phyloP scores from a whole-genome alignment of 2,888 invertebrate genomes.

The Clunio marinus region DNA sequence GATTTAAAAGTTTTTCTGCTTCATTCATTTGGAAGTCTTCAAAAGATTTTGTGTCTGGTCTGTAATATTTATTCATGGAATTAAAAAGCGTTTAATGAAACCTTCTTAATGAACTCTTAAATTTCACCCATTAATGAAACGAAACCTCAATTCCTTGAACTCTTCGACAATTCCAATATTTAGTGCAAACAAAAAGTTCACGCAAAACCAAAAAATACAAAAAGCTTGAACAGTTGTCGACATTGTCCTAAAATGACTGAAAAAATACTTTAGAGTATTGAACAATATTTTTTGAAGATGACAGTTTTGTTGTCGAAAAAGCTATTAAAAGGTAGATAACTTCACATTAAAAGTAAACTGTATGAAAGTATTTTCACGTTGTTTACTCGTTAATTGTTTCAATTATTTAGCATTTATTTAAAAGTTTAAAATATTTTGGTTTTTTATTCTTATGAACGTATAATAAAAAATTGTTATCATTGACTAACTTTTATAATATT shows the following conservation, averaged over 20 bases:
- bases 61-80: no score
- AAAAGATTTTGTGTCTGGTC: background rate
- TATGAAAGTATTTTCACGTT: no score
- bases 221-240: background rate
- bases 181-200: background rate
- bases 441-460: no score
- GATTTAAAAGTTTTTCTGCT: constrained; percentile 1
- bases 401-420: no score
- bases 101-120: no score
- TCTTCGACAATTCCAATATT: background rate
- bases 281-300: background rate
- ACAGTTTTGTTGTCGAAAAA: background rate
- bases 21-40: constrained; percentile 17
- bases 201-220: no score
- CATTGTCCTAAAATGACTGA: background rate
- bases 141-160: background rate
- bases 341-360: background rate
- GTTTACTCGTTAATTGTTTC: no score
- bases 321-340: background rate
- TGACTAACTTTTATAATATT: no score
- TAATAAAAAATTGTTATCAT: no score
- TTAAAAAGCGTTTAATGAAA: no score
- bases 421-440: no score
- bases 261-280: background rate
- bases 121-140: background rate